Base-by-base conservation (phyloP, 2,888 invertebrate genomes). In the Drosophila macrospina region DNA sequence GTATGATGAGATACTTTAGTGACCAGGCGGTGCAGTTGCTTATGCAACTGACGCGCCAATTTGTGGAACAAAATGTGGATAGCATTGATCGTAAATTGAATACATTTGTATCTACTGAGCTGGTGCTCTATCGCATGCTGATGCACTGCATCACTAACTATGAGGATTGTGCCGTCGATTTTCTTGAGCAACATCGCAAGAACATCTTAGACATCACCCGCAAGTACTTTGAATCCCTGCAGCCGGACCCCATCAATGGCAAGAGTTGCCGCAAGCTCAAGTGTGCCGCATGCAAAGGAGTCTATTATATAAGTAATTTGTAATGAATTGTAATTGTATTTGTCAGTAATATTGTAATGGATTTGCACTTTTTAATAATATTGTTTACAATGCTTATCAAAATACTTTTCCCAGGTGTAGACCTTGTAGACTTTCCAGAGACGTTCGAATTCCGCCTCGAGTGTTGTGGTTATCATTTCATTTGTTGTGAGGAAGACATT, bases 81-180 rank as follows among this genome's bases (percentile, higher is more conserved):
- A 20, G 24, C 10, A 89, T 86, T 36, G 87, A 89, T 61, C 72
- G 54, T 13, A 47, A 7, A 0, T 37, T 90, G 1, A 74, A 78
- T 1, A 84, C 88, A 1, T 89, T 87, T 37, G 64, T 90, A 0
- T 77, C 90, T 3, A 90, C 90, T 0, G 90, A 90, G 30, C 72
- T 80, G 15, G 77, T 90, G 3, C 69, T 90, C 11, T 90, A 78
- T 54, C 86, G 83, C 57, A 81, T 90, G n/a, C 59, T 89, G 28
- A 76, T 78, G 69, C 69, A 80, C 50, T 85, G 81, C 37, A 57
- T 90, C 47, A 69, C 59, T 15, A 87, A 71, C 1, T 90, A 85
- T 50, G 64, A 74, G 11, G 54, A 70, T 45, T 81, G 78, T 32
- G 59, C 66, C 0, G 72, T 52, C n/a, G 77, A 83, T 0, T 72